These are phyloP conservation scores for Bubalus kerabau DNA, from an alignment of 2,113 vertebrate genomes.

Conservation along the genomic window DNA sequence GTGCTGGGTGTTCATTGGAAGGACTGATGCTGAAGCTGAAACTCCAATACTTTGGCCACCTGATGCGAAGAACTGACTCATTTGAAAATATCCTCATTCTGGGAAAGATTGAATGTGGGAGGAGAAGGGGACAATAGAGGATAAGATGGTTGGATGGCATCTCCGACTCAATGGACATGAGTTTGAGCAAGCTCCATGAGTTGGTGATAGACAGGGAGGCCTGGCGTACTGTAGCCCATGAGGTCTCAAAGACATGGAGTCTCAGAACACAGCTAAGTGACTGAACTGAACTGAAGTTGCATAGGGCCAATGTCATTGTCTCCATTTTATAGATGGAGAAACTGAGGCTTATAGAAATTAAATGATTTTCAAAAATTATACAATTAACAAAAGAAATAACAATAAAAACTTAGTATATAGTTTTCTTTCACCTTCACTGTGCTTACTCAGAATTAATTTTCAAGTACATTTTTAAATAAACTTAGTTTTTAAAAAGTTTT, in stretches of 20 bases:
- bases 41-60: background rate
- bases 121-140: background rate
- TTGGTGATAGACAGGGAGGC: background rate
- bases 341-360: background rate
- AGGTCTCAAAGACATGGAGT: background rate
- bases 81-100: background rate
- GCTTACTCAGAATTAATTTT: background rate
- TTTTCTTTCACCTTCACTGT: background rate
- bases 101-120: background rate
- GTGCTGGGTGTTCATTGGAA: background rate
- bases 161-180: background rate
- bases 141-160: background rate
- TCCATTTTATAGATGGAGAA: background rate
- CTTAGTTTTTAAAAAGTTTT: background rate
- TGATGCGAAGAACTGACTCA: background rate
- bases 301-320: background rate
- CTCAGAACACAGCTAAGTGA: background rate
- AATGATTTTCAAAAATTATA: constrained; percentile 9
- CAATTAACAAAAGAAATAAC: background rate
- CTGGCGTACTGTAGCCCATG: background rate
- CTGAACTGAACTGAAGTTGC: background rate
- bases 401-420: background rate
- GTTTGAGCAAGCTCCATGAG: background rate
- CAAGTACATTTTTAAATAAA: constrained; percentile 24
- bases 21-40: background rate